Evolutionary conservation across 2,888 invertebrate genomes (phyloP), one percentile per base, ranked within the genome.

Genomic region (Leptogaster cylindrica): DNA sequence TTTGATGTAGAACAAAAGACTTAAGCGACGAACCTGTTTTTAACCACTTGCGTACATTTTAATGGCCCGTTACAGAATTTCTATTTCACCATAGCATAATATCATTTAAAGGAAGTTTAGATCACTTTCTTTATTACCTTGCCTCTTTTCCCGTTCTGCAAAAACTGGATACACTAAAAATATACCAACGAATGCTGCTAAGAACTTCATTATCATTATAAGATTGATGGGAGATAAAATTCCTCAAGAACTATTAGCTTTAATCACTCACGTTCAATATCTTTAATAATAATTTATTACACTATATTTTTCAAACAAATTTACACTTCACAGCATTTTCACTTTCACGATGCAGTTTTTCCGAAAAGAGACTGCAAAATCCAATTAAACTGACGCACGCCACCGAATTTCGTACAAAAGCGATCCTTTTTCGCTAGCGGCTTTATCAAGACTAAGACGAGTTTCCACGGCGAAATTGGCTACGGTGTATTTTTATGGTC

Each of bases 61-160:
- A n/a, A n/a, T n/a, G n/a, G n/a, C n/a, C n/a, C n/a, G n/a, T n/a
- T n/a, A n/a, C n/a, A 39, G 6, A n/a, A 12, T 41, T 41, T 14
- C 3, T 12, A 41, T 3, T 41, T 39, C 14, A 2, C 14, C 14
- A 41, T 41, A 55, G 18, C 10, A 39, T 10, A 27, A 14, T 27
- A 28, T 10, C 8, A 4, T 3, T 6, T 6, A 50, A 25, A 50
- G 16, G 2, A n/a, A 3, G 10, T 27, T 3, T 14, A 50, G 3
- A 20, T 46, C n/a, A n/a, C n/a, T n/a, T 46, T 5, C 25, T n/a
- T 27, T 50, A 50, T 25, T 50, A 50, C 55, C 55, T 36, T 55
- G 55, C 12, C 55, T 39, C n/a, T 12, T 36, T 20, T 23, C 20
- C 2, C 55, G 55, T 23, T 36, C 23, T 12, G 31, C 55, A 1